Conservation (phyloP, 1,140 invertebrate genomes). For the Trissolcus basalis region DNA sequence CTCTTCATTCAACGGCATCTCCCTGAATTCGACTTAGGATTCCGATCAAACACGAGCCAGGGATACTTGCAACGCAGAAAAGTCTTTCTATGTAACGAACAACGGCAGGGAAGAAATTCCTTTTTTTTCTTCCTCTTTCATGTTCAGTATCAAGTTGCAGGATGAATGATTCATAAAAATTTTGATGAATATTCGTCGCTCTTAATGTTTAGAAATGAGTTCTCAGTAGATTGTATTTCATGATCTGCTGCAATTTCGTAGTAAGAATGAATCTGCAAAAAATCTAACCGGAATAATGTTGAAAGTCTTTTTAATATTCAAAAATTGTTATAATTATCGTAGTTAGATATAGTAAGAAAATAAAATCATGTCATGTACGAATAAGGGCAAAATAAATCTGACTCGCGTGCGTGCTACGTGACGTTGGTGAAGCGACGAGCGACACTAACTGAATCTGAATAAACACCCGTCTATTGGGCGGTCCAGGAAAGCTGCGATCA, state of each 20-base stretch:
- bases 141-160: constrained; percentile 2
- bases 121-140: constrained; percentile 15
- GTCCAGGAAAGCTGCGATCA: constrained; percentile 13
- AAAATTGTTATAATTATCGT: too few species aligned
- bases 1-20: constrained; percentile 35
- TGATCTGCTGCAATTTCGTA: not conserved
- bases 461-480: constrained; percentile 61
- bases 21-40: constrained; percentile 53
- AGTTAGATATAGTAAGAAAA: too few species aligned
- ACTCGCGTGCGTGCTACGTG: constrained; percentile 27
- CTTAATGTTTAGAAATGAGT: too few species aligned
- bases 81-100: constrained; percentile 37
- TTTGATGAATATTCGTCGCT: too few species aligned
- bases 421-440: constrained; percentile 58
- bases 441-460: constrained; percentile 72
- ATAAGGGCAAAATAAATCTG: constrained; percentile 57
- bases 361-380: constrained; percentile 17
- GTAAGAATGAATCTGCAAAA: too few species aligned
- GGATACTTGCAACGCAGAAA: constrained; percentile 39
- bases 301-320: too few species aligned
- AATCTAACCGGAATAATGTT: too few species aligned
- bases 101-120: constrained; percentile 5
- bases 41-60: constrained; percentile 43
- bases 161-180: constrained; percentile 20
- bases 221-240: not conserved